Conservation (phyloP, 1,140 invertebrate species). For the Thaumatotibia leucotreta region DNA sequence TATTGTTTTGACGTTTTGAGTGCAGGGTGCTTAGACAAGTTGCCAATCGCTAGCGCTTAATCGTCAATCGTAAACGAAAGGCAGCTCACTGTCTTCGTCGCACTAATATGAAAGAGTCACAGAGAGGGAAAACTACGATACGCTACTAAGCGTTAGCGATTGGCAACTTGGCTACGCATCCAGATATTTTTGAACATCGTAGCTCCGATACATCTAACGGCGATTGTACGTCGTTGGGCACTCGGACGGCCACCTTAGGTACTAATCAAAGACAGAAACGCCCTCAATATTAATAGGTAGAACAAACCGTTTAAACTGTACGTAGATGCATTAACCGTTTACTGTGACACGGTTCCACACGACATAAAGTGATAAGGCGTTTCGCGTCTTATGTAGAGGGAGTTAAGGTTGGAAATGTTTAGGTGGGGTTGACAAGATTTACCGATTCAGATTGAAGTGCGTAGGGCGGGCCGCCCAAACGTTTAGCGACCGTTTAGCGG, state of each 20-base stretch:
- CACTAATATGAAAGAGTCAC: no score
- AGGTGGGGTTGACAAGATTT: conserved; percentile 17
- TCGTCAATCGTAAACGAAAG: no score
- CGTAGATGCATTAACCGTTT: conserved; percentile 45
- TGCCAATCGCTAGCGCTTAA: no score
- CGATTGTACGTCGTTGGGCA: no score
- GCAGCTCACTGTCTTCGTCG: no score
- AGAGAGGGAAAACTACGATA: no score
- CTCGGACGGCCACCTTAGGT: conserved; percentile 22
- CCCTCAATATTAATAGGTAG: conserved; percentile 47
- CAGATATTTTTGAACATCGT: no score
- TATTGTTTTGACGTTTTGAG: no score
- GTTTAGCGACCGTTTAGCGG: conserved; percentile 73
- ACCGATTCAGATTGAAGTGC: conserved; percentile 38
- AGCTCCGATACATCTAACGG: no score
- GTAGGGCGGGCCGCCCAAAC: conserved; percentile 74
- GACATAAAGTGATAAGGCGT: background rate
- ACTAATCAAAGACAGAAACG: conserved; percentile 33
- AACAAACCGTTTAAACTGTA: conserved; percentile 58
- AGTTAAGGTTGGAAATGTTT: conserved; percentile 29
- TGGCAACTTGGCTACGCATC: no score
- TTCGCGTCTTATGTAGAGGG: conserved; percentile 19
- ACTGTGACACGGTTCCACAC: conserved; percentile 47
- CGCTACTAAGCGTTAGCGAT: no score
- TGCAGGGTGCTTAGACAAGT: no score